A percentile compares a stretch with the other conserved stretches of the same genome.
Conservation (phyloP, 2,113 vertebrate species). For the Misgurnus mizolepis region DNA sequence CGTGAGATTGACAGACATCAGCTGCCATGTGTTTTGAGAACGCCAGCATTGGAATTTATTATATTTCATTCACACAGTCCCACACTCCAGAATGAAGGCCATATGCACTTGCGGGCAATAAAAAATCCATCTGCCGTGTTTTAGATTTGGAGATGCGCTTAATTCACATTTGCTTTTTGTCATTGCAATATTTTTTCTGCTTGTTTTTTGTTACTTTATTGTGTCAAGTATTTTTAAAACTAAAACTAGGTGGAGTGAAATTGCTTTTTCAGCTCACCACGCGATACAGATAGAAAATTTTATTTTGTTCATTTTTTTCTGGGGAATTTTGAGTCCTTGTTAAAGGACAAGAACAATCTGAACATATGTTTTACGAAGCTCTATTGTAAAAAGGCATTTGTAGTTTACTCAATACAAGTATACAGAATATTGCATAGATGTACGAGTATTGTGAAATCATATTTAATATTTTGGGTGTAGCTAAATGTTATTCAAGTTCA, state of each 20-base stretch:
- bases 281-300: constrained; percentile 1
- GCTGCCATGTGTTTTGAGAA: background rate
- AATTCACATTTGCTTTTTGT: background rate
- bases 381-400: background rate
- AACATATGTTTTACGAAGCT: background rate
- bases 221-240: background rate
- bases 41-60: background rate
- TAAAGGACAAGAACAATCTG: constrained; percentile 19
- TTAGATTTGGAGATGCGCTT: constrained; percentile 4
- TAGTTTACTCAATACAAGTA: background rate
- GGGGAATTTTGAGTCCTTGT: background rate
- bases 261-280: background rate
- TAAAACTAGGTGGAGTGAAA: constrained; percentile 19
- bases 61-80: constrained; percentile 8
- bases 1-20: constrained; percentile 1
- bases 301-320: constrained; percentile 18
- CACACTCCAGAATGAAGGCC: constrained; percentile 31
- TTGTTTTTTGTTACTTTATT: background rate
- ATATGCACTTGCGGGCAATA: constrained; percentile 17
- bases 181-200: background rate
- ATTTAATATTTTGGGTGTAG: too few species aligned
- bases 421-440: too few species aligned
- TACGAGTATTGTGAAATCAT: too few species aligned
- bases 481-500: too few species aligned
- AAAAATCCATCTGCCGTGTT: background rate